A percentile compares a stretch with the other conserved stretches of the same genome.
phyloP scores from a whole-genome alignment of 2,113 vertebrate species.

The Emydura subglobosa region DNA sequence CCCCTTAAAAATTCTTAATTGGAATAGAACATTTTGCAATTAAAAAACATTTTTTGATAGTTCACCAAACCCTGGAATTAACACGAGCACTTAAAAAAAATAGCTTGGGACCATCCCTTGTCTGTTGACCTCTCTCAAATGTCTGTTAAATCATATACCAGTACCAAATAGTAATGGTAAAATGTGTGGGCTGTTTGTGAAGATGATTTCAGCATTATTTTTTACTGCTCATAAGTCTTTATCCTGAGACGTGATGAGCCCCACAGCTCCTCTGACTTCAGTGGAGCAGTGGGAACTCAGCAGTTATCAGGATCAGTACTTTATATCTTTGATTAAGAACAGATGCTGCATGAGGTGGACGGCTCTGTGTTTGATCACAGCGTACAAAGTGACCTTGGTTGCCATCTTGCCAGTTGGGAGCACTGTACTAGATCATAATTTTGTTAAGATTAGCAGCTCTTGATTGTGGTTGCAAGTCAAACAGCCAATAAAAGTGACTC shows the following conservation, averaged over 20 bases:
- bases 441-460: not conserved
- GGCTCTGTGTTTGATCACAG: not conserved
- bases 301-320: not conserved
- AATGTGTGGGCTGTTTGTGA: not conserved
- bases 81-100: not conserved
- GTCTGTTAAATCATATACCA: not conserved
- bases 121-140: not conserved
- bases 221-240: not conserved
- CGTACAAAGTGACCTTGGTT: not conserved
- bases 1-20: not conserved
- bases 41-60: not conserved
- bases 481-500: not conserved
- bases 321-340: not conserved
- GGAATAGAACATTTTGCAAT: not conserved
- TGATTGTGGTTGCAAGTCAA: not conserved
- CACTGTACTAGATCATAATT: not conserved
- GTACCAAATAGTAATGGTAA: not conserved
- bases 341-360: fast-evolving
- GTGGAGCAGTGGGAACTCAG: not conserved
- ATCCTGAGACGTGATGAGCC: not conserved
- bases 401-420: not conserved
- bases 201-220: not conserved
- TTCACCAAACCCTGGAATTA: not conserved
- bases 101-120: not conserved
- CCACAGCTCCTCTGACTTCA: fast-evolving